phyloP scores from a whole-genome alignment of 2,888 invertebrate species.

The Oasisia sp. region DNA sequence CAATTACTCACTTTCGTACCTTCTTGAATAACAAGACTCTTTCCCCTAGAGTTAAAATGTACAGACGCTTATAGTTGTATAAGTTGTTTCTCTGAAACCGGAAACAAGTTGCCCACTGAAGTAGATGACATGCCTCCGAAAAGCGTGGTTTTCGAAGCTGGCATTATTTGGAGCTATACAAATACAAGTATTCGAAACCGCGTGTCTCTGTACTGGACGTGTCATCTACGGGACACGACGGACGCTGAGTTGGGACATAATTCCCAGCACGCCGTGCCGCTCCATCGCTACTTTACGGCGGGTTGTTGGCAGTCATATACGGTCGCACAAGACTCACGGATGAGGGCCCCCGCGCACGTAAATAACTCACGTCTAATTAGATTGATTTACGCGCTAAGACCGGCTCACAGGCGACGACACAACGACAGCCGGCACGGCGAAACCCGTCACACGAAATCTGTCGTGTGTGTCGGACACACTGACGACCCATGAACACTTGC shows the following conservation, averaged over 20 bases:
- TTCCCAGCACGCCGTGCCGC: not conserved
- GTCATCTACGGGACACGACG: not conserved
- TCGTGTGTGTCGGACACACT: not conserved
- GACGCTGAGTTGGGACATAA: not conserved
- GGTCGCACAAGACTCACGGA: not conserved
- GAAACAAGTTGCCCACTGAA: too few relatives aligned
- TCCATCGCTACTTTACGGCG: not conserved
- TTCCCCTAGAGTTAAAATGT: too few relatives aligned
- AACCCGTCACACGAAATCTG: not conserved
- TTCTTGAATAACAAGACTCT: too few relatives aligned
- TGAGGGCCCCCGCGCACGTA: not conserved
- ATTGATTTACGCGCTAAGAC: not conserved
- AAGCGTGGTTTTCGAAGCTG: too few relatives aligned
- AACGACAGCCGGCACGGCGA: not conserved
- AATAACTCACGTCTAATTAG: conserved; percentile 1
- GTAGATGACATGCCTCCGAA: too few relatives aligned
- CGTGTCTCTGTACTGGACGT: not conserved
- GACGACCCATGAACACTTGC: too few relatives aligned
- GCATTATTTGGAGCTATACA: too few relatives aligned
- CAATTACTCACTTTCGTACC: too few relatives aligned
- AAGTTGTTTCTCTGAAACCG: too few relatives aligned
- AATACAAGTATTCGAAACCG: too few relatives aligned
- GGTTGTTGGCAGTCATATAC: not conserved
- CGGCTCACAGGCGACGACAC: not conserved
- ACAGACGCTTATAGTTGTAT: too few relatives aligned